Conservation (phyloP, 1,140 invertebrate species). For the Drosophila punjabiensis region DNA sequence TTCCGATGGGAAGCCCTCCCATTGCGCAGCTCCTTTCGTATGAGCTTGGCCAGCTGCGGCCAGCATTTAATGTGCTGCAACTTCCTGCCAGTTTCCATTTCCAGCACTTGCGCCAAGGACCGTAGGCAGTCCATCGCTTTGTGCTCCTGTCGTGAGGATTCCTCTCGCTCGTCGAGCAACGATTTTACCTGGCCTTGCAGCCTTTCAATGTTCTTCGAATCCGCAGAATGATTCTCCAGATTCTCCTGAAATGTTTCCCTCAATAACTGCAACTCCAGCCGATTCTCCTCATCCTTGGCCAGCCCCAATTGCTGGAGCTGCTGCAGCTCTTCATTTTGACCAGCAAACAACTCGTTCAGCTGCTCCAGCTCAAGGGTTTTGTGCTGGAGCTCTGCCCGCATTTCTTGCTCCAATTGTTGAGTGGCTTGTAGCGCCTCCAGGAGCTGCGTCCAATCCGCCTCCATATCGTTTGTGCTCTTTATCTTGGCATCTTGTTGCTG, state of each 20-base stretch:
- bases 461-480: slow-evolving; percentile 66
- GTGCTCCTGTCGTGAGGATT: slow-evolving; percentile 31
- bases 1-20: slow-evolving; percentile 31
- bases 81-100: slow-evolving; percentile 61
- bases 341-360: slow-evolving; percentile 70
- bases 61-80: slow-evolving; percentile 57
- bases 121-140: slow-evolving; percentile 30
- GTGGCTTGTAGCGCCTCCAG: slow-evolving; percentile 56
- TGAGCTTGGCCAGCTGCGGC: slow-evolving; percentile 55
- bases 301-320: slow-evolving; percentile 58
- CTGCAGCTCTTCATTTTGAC: slow-evolving; percentile 71
- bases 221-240: slow-evolving; percentile 32
- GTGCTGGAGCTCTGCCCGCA: slow-evolving; percentile 59
- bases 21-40: slow-evolving; percentile 61
- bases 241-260: slow-evolving; percentile 58
- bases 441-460: slow-evolving; percentile 70
- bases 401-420: slow-evolving; percentile 62
- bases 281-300: slow-evolving; percentile 43
- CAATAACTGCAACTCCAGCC: slow-evolving; percentile 55
- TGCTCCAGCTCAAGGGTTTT: slow-evolving; percentile 71
- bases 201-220: slow-evolving; percentile 41
- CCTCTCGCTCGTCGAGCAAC: slow-evolving; percentile 57
- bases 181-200: slow-evolving; percentile 49
- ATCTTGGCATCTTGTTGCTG: slow-evolving; percentile 76
- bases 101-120: slow-evolving; percentile 56